Base-by-base conservation (phyloP, 1,140 invertebrate species). In the Metaphire vulgaris region DNA sequence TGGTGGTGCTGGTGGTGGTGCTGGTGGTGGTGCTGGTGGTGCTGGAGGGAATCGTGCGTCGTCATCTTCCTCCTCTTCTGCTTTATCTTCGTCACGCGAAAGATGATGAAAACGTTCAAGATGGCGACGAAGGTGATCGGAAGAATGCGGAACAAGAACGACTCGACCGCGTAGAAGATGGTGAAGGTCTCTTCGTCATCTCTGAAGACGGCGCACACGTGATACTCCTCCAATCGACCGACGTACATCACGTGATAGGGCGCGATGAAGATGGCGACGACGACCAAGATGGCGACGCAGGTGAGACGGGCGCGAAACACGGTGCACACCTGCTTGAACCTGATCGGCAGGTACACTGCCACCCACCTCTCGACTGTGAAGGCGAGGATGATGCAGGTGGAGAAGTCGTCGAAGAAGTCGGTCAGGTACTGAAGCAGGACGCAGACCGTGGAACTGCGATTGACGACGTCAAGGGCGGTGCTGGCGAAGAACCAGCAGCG, bases 401-500 rank as follows among this genome's bases (percentile, higher is more conserved):
- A 76, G 29, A 33, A 76, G 74, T 76, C 68, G 29, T 66, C 69
- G 30, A 66, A 33, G 65, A 76, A 33, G 74, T 76, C 74, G 67
- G 26, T 26, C 30, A 78, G 29, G 74, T 71, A 78, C 68, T 75
- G 77, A 28, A 75, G 56, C 12, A 72, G 33, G 1, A 69, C 69
- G 56, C 77, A 78, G 26, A 32, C n/a, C 32, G 65, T 15, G 1
- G 32, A 41, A 69, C 77, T 78, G 66, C 64, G 33, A 33, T 74
- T 74, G 33, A 34, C 26, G 26, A 72, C 26, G 69, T 78, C 77
- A 16, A 74, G 30, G 32, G n/a, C 32, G 32, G 29, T 56, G 32
- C 71, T 32, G 1, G 26, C 33, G 74, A 78, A 74, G 69, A 64
- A 70, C 67, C 77, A 77, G 65, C 77, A 78, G 12, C 69, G 30